These are phyloP conservation scores for Eupithecia inturbata DNA, from an alignment of 2,888 invertebrate species.

Conservation along the genomic window DNA sequence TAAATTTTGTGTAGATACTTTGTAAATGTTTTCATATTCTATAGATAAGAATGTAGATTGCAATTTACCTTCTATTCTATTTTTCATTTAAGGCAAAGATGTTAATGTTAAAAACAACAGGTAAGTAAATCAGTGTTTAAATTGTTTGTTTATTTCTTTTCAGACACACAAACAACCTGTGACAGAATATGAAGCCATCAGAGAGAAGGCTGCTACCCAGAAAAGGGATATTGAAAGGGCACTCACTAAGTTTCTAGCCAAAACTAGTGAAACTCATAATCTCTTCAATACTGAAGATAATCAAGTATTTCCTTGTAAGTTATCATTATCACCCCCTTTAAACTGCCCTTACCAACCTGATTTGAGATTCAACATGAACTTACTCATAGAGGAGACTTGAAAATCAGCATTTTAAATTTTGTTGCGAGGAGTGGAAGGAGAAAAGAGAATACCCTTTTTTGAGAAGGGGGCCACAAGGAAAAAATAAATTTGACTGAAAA, in stretches of 20 bases:
- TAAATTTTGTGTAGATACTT: too few relatives aligned
- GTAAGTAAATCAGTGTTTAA: background rate
- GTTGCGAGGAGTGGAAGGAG: background rate
- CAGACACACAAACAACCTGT: conserved; percentile 98
- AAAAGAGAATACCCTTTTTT: too few relatives aligned
- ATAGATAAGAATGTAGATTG: too few relatives aligned
- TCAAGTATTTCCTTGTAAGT: conserved; percentile 93
- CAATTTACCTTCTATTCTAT: too few relatives aligned
- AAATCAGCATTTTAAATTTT: background rate
- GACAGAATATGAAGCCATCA: conserved; percentile 97
- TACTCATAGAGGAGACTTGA: background rate
- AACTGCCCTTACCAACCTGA: background rate
- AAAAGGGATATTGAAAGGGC: conserved; percentile 97
- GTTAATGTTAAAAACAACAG: too few relatives aligned
- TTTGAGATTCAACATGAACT: background rate
- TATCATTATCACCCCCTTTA: background rate
- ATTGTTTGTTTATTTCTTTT: conserved; percentile 38
- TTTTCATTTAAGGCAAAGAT: background rate
- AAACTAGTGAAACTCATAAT: conserved; percentile 95
- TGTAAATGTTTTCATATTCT: too few relatives aligned
- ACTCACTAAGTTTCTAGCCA: conserved; percentile 95
- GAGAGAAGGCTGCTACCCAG: conserved; percentile 97
- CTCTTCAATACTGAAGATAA: conserved; percentile 95
- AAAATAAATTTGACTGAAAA: background rate
- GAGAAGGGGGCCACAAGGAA: background rate